A percentile compares a stretch with the other conserved stretches of the same genome.
phyloP scores from a whole-genome alignment of 2,113 vertebrate genomes.

The Eclectus roratus region DNA sequence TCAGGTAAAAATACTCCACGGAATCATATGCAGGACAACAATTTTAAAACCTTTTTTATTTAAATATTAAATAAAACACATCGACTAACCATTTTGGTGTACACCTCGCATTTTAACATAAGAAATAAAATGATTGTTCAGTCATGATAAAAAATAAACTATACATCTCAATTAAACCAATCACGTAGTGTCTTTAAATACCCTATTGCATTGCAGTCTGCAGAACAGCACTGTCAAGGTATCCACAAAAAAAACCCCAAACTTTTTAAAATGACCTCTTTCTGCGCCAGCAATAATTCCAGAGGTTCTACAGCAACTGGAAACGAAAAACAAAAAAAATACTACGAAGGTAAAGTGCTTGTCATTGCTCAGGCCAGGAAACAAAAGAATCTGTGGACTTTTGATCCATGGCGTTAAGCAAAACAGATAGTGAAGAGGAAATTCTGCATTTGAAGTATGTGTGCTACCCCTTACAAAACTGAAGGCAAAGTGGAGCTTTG shows the following conservation, averaged over 20 bases:
- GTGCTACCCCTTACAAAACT: conserved; percentile 10
- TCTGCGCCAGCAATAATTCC: conserved; percentile 51
- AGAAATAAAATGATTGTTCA: conserved; percentile 75
- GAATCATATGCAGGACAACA: background rate
- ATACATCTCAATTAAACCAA: conserved; percentile 68
- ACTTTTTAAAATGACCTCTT: conserved; percentile 49
- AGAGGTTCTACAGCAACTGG: conserved; percentile 66
- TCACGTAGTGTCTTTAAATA: conserved; percentile 70
- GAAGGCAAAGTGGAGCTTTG: conserved; percentile 43
- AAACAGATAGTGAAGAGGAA: background rate
- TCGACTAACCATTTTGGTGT: conserved; percentile 75
- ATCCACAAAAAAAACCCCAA: conserved; percentile 13
- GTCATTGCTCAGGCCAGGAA: conserved; percentile 64
- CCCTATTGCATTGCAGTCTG: conserved; percentile 60
- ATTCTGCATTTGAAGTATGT: background rate
- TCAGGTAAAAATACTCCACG: background rate
- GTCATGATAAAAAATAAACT: conserved; percentile 76
- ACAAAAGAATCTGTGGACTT: conserved; percentile 64
- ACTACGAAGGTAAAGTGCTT: conserved; percentile 78
- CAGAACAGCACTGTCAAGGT: conserved; percentile 43
- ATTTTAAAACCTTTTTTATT: conserved; percentile 76
- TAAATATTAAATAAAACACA: conserved; percentile 86
- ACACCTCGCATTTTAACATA: conserved; percentile 74
- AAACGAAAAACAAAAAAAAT: conserved; percentile 15
- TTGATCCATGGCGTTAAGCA: conserved; percentile 58